Evolutionary conservation across 2,797 vertebrate genomes (phyloP).

Genomic region (Danio kyathit): DNA sequence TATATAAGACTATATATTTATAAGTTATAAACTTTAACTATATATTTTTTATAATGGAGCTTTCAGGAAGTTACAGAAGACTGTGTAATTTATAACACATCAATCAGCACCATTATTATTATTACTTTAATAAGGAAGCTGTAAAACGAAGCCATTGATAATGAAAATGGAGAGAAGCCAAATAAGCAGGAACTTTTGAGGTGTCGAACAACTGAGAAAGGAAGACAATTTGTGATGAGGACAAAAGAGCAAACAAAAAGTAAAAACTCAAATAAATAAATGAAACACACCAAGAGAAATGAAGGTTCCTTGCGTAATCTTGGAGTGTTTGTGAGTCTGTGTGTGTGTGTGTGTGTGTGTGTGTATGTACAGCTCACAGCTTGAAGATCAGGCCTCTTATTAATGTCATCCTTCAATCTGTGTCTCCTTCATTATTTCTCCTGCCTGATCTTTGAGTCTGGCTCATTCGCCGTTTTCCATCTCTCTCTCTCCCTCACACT

Average conservation of each 20-base stretch:
- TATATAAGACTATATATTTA: too few relatives aligned
- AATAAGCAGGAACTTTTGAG: not conserved
- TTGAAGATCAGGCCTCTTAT: constrained; percentile 46
- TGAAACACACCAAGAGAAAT: constrained; percentile 34
- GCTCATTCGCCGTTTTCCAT: constrained; percentile 19
- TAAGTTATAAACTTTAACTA: too few relatives aligned
- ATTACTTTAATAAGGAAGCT: not conserved
- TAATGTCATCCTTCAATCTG: constrained; percentile 67
- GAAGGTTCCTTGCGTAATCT: constrained; percentile 51
- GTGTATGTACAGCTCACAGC: constrained; percentile 41
- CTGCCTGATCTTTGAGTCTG: constrained; percentile 41
- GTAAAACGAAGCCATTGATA: constrained; percentile 25
- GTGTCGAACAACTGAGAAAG: not conserved
- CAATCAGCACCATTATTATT: too few relatives aligned
- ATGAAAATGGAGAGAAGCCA: constrained; percentile 17
- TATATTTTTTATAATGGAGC: too few relatives aligned
- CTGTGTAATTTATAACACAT: too few relatives aligned
- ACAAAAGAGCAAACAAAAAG: not conserved
- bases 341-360: constrained; percentile 51
- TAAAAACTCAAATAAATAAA: not conserved
- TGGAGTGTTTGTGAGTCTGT: constrained; percentile 50
- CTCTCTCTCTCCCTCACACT: constrained; percentile 54
- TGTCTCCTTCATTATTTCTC: constrained; percentile 48
- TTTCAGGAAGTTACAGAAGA: too few relatives aligned
- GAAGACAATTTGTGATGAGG: not conserved